phyloP scores from a whole-genome alignment of 2,888 invertebrate species.

The Synergus japonicus region DNA sequence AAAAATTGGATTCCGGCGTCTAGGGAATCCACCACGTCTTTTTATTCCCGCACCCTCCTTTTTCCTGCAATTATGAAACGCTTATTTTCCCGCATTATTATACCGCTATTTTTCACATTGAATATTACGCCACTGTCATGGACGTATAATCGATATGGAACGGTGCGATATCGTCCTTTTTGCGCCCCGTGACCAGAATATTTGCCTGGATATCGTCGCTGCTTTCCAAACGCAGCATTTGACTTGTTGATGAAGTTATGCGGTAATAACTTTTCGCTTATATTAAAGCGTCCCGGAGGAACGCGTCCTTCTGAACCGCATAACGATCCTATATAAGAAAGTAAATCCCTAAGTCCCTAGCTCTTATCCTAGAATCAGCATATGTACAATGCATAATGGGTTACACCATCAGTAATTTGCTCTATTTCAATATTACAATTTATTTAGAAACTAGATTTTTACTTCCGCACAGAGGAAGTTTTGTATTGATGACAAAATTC shows the following conservation, averaged over 20 bases:
- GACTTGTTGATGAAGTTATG: constrained; percentile 66
- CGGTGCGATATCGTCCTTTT: constrained; percentile 40
- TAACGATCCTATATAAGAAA: not conserved
- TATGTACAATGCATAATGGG: no score
- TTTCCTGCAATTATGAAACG: not conserved
- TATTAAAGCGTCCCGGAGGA: constrained; percentile 33
- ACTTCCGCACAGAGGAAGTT: no score
- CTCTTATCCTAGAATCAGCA: no score
- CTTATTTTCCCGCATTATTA: constrained; percentile 5
- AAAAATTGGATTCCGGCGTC: not conserved
- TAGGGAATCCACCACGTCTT: not conserved
- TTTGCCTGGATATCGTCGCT: constrained; percentile 49
- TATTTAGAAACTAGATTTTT: no score
- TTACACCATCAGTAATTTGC: no score
- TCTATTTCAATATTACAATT: no score
- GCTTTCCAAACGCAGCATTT: constrained; percentile 59
- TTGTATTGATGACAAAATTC: no score
- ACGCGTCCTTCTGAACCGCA: not conserved
- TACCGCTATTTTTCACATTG: not conserved
- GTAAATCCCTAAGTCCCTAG: not conserved
- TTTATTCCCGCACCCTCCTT: not conserved
- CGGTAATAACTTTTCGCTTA: constrained; percentile 57
- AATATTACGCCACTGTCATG: constrained; percentile 41
- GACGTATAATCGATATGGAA: constrained; percentile 55
- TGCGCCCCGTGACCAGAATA: constrained; percentile 43